These are phyloP conservation scores for Lasaia peninsularis DNA, from an alignment of 1,140 invertebrate species.

Conservation along the genomic window DNA sequence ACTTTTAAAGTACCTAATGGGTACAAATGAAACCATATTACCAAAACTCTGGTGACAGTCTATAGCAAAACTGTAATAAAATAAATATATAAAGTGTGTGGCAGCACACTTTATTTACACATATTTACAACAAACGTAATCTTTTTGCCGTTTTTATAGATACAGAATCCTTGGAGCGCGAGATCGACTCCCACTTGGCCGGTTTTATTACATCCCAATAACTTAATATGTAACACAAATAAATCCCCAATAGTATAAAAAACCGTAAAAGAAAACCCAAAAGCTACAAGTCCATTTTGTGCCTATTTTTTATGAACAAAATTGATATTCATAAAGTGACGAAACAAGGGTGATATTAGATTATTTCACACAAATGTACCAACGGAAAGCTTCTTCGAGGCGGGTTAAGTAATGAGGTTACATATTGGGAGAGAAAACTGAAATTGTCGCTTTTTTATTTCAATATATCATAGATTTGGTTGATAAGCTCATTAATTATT, in stretches of 20 bases:
- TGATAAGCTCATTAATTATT: background rate
- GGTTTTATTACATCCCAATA: no score
- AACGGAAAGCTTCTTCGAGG: conserved; percentile 44
- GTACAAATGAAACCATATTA: no score
- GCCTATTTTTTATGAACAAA: conserved; percentile 10
- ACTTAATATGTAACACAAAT: background rate
- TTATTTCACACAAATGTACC: conserved; percentile 47
- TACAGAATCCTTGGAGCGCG: no score
- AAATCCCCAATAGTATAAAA: background rate
- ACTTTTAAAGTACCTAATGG: no score
- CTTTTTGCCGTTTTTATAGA: no score
- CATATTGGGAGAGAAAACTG: conserved; percentile 24
- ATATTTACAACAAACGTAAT: no score
- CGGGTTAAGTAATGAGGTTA: conserved; percentile 50
- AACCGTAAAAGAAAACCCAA: background rate
- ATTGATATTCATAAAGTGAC: conserved; percentile 35
- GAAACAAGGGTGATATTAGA: conserved; percentile 36
- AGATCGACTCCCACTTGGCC: no score
- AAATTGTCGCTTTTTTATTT: background rate
- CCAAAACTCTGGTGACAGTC: no score
- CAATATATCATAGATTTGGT: background rate
- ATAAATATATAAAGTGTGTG: no score
- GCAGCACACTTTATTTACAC: no score
- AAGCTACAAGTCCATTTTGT: background rate
- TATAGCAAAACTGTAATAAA: no score